Evolutionary conservation across 1,140 invertebrate species (phyloP).

Genomic region (Drosophila lacteicornis): DNA sequence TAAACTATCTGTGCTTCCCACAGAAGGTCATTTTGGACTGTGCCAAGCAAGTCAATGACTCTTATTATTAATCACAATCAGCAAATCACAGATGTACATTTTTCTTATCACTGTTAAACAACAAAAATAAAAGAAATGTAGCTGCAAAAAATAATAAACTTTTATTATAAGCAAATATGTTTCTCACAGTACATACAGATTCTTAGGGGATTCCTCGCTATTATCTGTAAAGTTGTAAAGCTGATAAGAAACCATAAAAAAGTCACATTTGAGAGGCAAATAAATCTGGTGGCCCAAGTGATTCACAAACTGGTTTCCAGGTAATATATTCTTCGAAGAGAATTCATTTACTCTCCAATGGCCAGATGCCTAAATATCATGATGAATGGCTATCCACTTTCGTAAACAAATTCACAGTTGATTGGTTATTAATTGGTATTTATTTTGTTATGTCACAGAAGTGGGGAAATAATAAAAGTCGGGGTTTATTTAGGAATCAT

Average conservation of each 20-base stretch:
- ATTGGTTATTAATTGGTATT: background rate
- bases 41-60: background rate
- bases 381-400: constrained; percentile 2
- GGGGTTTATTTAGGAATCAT: background rate
- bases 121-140: background rate
- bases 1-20: background rate
- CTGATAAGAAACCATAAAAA: constrained; percentile 30
- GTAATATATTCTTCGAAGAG: constrained; percentile 1
- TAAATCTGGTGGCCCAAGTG: background rate
- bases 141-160: background rate
- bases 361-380: constrained; percentile 16
- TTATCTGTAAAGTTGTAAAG: background rate
- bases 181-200: background rate
- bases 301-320: constrained; percentile 24
- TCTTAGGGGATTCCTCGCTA: background rate
- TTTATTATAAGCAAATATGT: background rate
- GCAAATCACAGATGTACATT: background rate
- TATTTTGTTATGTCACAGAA: background rate
- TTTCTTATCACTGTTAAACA: background rate
- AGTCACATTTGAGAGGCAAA: constrained; percentile 4
- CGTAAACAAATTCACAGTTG: background rate
- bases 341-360: background rate
- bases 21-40: background rate
- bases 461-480: background rate
- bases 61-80: background rate